Percentiles rank a stretch among this genome's conserved stretches.
Evolutionary conservation across 1,140 invertebrate species (phyloP).

Genomic region (Diploscapter pachys): DNA sequence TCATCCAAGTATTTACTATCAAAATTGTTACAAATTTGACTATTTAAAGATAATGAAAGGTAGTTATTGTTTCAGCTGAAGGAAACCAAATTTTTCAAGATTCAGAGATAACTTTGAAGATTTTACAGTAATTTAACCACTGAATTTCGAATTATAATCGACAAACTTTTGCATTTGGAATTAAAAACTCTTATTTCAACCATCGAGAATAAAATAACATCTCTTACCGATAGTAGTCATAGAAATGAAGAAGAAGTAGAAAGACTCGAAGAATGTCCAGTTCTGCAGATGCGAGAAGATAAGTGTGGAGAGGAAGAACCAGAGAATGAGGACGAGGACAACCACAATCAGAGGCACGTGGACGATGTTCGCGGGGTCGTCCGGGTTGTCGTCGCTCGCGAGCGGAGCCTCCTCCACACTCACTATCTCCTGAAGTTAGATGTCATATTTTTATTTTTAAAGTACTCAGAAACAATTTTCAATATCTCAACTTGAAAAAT

Average conservation of each 20-base stretch:
- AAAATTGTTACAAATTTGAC: too few species aligned
- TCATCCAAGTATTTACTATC: too few species aligned
- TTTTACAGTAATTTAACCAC: too few species aligned
- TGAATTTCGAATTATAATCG: too few species aligned
- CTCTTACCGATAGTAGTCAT: conserved; percentile 54
- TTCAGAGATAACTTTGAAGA: too few species aligned
- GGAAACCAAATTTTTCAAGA: too few species aligned
- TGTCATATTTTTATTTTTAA: neutral
- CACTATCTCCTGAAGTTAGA: neutral
- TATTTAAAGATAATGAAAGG: too few species aligned
- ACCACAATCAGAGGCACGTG: conserved; percentile 16
- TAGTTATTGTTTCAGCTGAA: too few species aligned
- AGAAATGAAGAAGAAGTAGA: conserved; percentile 58
- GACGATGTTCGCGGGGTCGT: conserved; percentile 6
- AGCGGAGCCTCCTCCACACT: neutral
- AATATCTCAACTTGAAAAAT: neutral
- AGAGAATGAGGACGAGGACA: conserved; percentile 16
- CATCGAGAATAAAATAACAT: conserved; percentile 6
- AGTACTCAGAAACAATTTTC: neutral
- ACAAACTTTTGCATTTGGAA: too few species aligned
- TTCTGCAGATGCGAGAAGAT: conserved; percentile 51
- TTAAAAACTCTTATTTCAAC: conserved; percentile 12
- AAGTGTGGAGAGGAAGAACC: conserved; percentile 14
- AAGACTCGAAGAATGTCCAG: conserved; percentile 55
- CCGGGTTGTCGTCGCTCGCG: neutral